Base-by-base conservation (phyloP, 2,797 vertebrate genomes). In the Rhabdophis nuchalis region DNA sequence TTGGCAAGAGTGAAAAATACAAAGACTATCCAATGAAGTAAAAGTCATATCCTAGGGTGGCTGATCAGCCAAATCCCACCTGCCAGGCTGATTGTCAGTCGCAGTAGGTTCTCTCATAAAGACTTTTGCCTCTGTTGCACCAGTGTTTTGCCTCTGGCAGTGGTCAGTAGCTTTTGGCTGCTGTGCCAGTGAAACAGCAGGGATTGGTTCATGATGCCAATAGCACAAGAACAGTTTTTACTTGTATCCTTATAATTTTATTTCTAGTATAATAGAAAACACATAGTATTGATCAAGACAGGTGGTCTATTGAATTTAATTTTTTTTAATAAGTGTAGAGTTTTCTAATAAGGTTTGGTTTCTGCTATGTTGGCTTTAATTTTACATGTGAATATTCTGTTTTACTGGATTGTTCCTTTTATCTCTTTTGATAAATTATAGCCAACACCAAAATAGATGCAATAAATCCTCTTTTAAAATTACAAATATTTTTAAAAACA, bases 381-480 rank as follows among this genome's bases (percentile, higher is more conserved):
- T 96, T 95, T 92, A 91, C 25, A 95, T 95, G 91, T 96, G n/a
- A 89, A 90, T 93, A 92, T 94, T 90, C 0, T 20, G 82, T 27
- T 82, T 93, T 95, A 91, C 25, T 94, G 93, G 91, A 72, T 94
- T 96, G 96, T 96, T 87, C 93, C 52, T 23, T 27, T 5, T 9
- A 93, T 93, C 32, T 89, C 85, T 93, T 96, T 96, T 90, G 93
- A 93, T 85, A 95, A 95, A 16, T 61, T 87, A 96, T 95, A 96
- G 95, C 88, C 94, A 86, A 97, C 95, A 92, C 57, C 53, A 92
- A 94, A 93, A 32, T 94, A 89, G 95, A 58, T 93, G 50, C 89
- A 91, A 10, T 93, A 94, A 95, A 85, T 54, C 85, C 94, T 91
- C 94, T 64, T 96, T 58, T 94, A 95, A 96, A 96, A 96, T 93